Base-by-base conservation (phyloP, 2,888 invertebrate species). In the Lithophane socia region DNA sequence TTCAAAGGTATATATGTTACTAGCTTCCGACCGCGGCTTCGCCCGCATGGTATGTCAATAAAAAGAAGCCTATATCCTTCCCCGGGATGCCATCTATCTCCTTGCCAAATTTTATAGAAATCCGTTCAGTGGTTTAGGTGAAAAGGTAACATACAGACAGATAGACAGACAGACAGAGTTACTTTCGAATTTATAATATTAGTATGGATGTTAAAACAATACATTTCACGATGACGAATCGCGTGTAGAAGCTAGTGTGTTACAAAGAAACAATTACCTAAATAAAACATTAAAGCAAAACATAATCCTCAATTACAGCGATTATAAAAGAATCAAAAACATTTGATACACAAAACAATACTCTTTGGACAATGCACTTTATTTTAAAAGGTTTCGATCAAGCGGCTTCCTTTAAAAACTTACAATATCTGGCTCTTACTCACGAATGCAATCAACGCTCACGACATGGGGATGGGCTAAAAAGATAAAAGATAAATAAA, bases 361-460 rank as follows among this genome's bases (percentile, higher is more conserved):
- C 77, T 61, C 63, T 21, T 58, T 68, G 71, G 71, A 86, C 86
- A 81, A 86, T 83, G 84, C 76, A 78, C 78, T 73, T 84, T 82
- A 80, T 86, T 83, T 91, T 93, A 93, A 94, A 93, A 94, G 92
- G 92, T 91, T 92, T 94, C 92, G 90, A 93, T 94, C 92, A 92
- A 86, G 94, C 94, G 94, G 94, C 90, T 60, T 69, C 77, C 77
- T 91, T 94, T 91, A 90, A 94, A 78, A 94, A 93, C 92, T 92
- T 93, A 93, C 93, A 93, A 94, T 94, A 95, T 95, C 94, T 92
- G 86, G 83, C 81, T 83, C 87, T 89, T 87, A 90, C 94, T 94
- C 95, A 95, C 95, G 95, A 94, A 95, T 88, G 92, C 95, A 95
- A 95, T 95, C 95, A 95, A 89, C 88, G 90, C 78, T 90, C 92